phyloP scores from a whole-genome alignment of 2,797 vertebrate species.

The Phrynocephalus vlangalii region DNA sequence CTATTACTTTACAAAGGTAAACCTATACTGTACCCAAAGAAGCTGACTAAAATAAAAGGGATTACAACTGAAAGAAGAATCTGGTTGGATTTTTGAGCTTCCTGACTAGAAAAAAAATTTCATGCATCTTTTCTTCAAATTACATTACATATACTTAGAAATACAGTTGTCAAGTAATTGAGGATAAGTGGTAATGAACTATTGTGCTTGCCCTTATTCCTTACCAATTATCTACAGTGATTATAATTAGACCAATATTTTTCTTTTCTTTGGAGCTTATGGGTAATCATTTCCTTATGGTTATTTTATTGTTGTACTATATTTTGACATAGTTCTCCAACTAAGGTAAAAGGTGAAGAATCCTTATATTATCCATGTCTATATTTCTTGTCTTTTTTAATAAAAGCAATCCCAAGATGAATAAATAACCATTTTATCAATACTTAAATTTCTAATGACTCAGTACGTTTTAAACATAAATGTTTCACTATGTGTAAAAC shows the following conservation, averaged over 20 bases:
- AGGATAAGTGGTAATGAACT: not conserved
- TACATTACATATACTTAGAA: slow-evolving; percentile 19
- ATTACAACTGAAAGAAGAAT: slow-evolving; percentile 1
- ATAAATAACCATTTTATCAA: slow-evolving; percentile 3
- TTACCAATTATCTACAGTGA: not conserved
- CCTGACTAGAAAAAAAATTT: slow-evolving; percentile 27
- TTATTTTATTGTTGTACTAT: slow-evolving; percentile 26
- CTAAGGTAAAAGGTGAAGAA: not conserved
- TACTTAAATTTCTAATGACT: slow-evolving; percentile 30
- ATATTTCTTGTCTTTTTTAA: not conserved
- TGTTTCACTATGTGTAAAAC: slow-evolving; percentile 26
- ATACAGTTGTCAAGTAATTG: not conserved
- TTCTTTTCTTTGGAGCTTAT: not conserved
- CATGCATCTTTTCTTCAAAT: slow-evolving; percentile 34
- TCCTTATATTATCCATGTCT: not conserved
- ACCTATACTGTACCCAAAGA: slow-evolving; percentile 30
- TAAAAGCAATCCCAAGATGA: not conserved
- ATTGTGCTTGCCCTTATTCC: not conserved
- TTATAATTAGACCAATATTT: slow-evolving; percentile 35
- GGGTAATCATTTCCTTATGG: slow-evolving; percentile 21
- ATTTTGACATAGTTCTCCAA: slow-evolving; percentile 39
- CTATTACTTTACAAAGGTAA: slow-evolving; percentile 32
- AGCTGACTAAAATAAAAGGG: slow-evolving; percentile 34
- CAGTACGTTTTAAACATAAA: not conserved
- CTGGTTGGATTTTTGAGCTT: not conserved